Conservation (phyloP, 1,140 invertebrate species). For the Carposina sasakii region DNA sequence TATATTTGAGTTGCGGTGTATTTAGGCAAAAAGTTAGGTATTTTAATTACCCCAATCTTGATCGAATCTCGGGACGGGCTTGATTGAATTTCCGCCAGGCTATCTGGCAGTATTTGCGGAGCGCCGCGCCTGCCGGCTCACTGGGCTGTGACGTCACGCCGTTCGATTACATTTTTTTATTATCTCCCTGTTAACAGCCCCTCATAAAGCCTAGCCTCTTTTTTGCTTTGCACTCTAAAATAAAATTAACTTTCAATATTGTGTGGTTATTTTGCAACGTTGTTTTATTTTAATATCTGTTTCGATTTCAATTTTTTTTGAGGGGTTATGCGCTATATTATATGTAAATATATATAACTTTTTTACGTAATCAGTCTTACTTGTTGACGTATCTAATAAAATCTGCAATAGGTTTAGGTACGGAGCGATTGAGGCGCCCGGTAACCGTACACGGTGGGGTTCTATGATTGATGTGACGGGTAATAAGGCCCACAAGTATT, state of each 20-base stretch:
- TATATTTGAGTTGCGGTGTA: constrained; percentile 22
- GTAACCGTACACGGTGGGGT: constrained; percentile 53
- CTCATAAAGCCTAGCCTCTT: constrained; percentile 54
- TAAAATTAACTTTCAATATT: no score
- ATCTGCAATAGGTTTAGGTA: no score
- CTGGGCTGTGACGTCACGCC: constrained; percentile 61
- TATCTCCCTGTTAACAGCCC: constrained; percentile 57
- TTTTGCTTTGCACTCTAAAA: constrained; percentile 35
- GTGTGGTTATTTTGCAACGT: no score
- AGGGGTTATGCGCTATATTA: no score
- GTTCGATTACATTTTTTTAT: constrained; percentile 60
- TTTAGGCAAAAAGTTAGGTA: constrained; percentile 58
- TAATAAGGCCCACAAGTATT: constrained; percentile 65
- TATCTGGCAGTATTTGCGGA: constrained; percentile 64
- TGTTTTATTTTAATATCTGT: no score
- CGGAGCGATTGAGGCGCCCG: constrained; percentile 28
- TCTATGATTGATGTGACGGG: constrained; percentile 67
- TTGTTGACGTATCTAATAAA: no score
- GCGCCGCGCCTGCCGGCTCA: constrained; percentile 51
- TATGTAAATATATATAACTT: no score
- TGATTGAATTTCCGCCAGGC: constrained; percentile 69
- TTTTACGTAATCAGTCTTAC: no score
- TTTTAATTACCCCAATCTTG: constrained; percentile 71
- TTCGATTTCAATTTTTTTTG: no score
- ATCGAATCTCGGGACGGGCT: constrained; percentile 66